Conservation (phyloP, 1,140 invertebrate genomes). For the Papilio dardanus region DNA sequence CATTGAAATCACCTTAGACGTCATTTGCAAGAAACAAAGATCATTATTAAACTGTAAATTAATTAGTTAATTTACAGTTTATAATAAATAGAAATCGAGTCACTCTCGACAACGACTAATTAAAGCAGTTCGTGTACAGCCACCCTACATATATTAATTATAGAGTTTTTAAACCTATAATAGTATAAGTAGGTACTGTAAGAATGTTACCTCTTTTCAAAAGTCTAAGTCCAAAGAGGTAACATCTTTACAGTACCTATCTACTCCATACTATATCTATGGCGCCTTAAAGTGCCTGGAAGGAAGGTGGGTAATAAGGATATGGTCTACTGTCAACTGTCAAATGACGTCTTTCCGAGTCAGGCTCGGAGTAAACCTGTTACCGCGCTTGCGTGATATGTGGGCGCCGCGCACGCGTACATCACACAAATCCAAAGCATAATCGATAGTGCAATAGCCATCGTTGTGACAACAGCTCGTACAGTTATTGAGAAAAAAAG, state of each 20-base stretch:
- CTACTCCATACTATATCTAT: too few species aligned
- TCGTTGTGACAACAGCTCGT: slow-evolving; percentile 69
- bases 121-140: neutral
- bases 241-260: too few species aligned
- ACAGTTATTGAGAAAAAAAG: slow-evolving; percentile 53
- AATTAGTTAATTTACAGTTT: too few species aligned
- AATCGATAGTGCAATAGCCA: slow-evolving; percentile 74
- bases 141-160: too few species aligned
- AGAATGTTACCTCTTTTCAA: too few species aligned
- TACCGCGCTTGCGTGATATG: slow-evolving; percentile 55
- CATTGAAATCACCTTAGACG: neutral
- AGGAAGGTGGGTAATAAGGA: slow-evolving; percentile 32
- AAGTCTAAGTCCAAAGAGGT: too few species aligned
- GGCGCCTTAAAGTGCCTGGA: neutral
- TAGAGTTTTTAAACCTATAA: too few species aligned
- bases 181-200: too few species aligned
- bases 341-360: slow-evolving; percentile 71
- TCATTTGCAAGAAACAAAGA: too few species aligned
- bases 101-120: too few species aligned
- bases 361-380: slow-evolving; percentile 45
- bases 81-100: too few species aligned
- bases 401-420: slow-evolving; percentile 57
- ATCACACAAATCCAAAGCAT: slow-evolving; percentile 44
- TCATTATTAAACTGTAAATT: too few species aligned
- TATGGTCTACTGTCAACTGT: slow-evolving; percentile 55